phyloP scores from a whole-genome alignment of 2,113 vertebrate species.

The Anser cygnoides region DNA sequence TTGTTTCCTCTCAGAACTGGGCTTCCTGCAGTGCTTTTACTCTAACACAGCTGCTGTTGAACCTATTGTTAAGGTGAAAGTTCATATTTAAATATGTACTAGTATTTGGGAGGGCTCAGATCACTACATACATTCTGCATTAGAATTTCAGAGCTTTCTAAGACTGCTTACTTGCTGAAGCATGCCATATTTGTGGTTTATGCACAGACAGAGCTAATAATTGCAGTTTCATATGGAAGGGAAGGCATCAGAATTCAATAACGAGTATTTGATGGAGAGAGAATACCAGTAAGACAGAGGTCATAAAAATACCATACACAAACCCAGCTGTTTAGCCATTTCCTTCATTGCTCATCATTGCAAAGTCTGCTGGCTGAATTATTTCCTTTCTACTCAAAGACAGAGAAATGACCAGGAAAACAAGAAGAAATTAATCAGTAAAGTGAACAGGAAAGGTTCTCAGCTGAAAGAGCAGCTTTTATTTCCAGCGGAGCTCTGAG shows the following conservation, averaged over 20 bases:
- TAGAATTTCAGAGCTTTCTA: not conserved
- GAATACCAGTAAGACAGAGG: slow-evolving; percentile 11
- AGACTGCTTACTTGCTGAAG: not conserved
- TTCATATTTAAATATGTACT: not conserved
- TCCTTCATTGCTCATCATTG: slow-evolving; percentile 19
- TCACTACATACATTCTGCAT: not conserved
- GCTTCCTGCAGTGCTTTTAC: not conserved
- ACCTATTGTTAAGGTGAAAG: not conserved
- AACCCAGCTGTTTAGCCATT: slow-evolving; percentile 36
- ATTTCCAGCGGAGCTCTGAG: not conserved
- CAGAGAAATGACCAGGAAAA: not conserved
- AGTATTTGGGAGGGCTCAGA: not conserved
- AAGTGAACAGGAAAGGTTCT: not conserved
- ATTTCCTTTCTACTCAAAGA: not conserved
- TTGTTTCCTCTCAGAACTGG: not conserved
- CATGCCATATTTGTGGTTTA: not conserved
- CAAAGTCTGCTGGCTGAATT: not conserved
- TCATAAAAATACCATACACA: slow-evolving; percentile 31
- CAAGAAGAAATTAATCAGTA: not conserved
- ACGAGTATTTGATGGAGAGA: not conserved
- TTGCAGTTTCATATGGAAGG: slow-evolving; percentile 4
- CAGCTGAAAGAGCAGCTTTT: not conserved
- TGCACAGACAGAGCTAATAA: not conserved
- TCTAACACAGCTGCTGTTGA: not conserved
- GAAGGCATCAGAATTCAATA: not conserved